Base-by-base conservation (phyloP, 1,140 invertebrate species). In the Diachasmimorpha longicaudata region DNA sequence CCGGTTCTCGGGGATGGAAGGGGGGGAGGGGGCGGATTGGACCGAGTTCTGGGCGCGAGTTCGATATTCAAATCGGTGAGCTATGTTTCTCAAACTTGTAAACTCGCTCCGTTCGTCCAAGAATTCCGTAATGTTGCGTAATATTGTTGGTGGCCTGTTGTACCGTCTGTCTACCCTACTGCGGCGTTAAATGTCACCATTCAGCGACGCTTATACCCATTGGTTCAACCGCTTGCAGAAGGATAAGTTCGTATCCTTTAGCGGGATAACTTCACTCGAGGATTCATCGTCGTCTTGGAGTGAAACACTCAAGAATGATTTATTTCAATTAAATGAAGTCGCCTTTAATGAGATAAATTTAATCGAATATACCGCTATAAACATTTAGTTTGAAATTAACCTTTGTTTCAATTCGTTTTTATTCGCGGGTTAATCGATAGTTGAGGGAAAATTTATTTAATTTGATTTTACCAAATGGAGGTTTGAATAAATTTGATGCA, bases 131-230 rank as follows among this genome's bases (percentile, higher is more conserved):
- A 68, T 37, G 13, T 68, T 68, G 36, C 66, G 66, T 68, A 68
- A 68, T 68, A 68, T 36, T 11, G n/a, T 36, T 36, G 36, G 31
- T 68, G 66, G 58, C 58, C 58, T 63, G 58, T 63, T 63, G 58
- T 63, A 52, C 9, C 48, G 48, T 52, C 48, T 52, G 58, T 63
- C 58, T 63, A 63, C 58, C 58, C 23, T 63, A 63, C 58, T 63
- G 23, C 19, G 5, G 66, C 66, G 25, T 68, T 68, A 68, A 68
- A 68, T 68, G 66, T 68, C 66, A 68, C 66, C 66, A 68, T 52
- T 52, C 48, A 52, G 19, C n/a, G 9, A 58, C 14, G 19, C 48
- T 21, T 16, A 25, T 25, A 25, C 23, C 31, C 31, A 31, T 31
- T 31, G 31, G 5, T 10, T 25, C 19, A 63, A 23, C 58, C 58